Evolutionary conservation across 1,140 invertebrate species (phyloP), one percentile per base, ranked within the genome.

Genomic region (Himalopsyche phryganea): DNA sequence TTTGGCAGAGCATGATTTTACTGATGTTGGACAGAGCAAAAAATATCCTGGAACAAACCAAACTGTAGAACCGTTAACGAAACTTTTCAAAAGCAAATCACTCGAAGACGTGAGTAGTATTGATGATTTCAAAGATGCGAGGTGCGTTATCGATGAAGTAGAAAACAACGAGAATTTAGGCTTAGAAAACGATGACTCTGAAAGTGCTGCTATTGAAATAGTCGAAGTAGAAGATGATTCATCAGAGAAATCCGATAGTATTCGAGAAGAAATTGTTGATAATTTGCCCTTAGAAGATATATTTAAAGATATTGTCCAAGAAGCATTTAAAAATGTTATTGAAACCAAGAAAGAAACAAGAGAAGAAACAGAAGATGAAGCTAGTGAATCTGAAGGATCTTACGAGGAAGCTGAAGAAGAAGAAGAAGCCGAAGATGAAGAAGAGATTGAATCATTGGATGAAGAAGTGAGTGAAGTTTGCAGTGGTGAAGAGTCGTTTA

Each of bases 161-260:
- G 56, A 58, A 48, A 58, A 58, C 10, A 58, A 64, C 40, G 62
- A 64, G 40, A 57, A 60, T 28, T 52, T 51, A n/a, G 58, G 49
- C 15, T 28, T 50, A 2, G 62, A 64, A 40, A 42, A 46, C 15
- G 23, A 28, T 28, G 23, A 28, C 23, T 28, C 23, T 5, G 23
- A 28, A 28, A 41, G 17, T 13, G 19, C 18, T 19, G 42, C n/a
- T 20, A 4, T n/a, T 14, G 47, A 50, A 18, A 45, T 52, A 0
- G 20, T 40, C 2, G 53, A 52, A 41, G 50, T 42, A 3, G 54
- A 62, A 40, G 60, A 62, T 1, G 40, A 42, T 7, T 42, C 38
- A 38, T 52, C 50, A 6, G 50, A 52, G 32, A 23, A 32, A 9
- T 35, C 33, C 4, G 51, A 46, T 2, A 35, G 11, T 6, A 7